Conservation (phyloP, 2,797 vertebrate genomes). For the Carduelis carduelis region DNA sequence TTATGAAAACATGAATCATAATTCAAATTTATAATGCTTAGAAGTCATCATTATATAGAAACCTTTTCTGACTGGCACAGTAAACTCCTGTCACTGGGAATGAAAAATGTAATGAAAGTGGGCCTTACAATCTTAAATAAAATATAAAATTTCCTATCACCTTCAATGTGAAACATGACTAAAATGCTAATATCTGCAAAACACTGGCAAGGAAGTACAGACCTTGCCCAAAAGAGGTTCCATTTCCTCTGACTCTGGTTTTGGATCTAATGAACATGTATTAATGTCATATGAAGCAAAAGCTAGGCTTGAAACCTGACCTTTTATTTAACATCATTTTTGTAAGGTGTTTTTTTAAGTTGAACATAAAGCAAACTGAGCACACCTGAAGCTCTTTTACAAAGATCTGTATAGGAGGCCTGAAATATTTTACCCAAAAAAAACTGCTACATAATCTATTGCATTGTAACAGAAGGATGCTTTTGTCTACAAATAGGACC, state of each 20-base stretch:
- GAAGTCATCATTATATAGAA: background rate
- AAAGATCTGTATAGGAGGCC: background rate
- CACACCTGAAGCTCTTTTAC: background rate
- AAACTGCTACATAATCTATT: background rate
- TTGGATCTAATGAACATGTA: background rate
- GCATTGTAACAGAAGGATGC: background rate
- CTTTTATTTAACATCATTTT: background rate
- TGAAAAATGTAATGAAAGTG: background rate
- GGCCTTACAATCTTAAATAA: background rate
- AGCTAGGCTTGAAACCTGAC: background rate
- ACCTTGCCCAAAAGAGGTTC: background rate
- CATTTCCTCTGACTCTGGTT: background rate
- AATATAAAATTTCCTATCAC: background rate
- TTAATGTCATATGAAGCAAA: background rate
- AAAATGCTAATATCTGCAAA: background rate
- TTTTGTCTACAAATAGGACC: slow-evolving; percentile 13
- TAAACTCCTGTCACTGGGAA: background rate
- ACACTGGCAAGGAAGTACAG: background rate
- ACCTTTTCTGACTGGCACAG: background rate
- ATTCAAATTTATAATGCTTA: background rate
- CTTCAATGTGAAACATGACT: background rate
- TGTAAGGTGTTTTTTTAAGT: background rate
- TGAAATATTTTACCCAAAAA: slow-evolving; percentile 1
- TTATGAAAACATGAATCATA: background rate
- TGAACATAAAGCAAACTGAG: background rate